Conservation (phyloP, 2,797 vertebrate species). For the Neomorphus geoffroyi region DNA sequence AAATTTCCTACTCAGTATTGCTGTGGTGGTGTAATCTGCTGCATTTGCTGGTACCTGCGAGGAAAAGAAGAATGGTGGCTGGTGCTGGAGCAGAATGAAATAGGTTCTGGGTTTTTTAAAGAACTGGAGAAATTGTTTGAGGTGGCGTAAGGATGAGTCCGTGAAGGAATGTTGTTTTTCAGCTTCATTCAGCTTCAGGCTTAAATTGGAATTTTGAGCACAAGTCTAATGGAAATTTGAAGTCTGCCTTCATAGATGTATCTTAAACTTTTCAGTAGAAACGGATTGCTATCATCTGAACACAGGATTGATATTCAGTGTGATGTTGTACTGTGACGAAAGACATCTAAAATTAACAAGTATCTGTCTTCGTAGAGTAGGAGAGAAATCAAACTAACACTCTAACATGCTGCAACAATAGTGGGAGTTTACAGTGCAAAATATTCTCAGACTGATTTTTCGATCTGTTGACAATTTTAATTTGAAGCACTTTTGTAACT, state of each 20-base stretch:
- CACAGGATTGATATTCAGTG: neutral
- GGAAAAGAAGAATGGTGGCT: neutral
- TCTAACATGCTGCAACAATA: neutral
- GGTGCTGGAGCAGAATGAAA: neutral
- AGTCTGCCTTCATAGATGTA: neutral
- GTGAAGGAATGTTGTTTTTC: neutral
- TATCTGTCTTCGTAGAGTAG: neutral
- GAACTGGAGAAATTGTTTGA: neutral
- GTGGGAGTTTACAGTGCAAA: neutral
- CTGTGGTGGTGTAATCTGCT: neutral
- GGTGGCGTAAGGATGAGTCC: neutral
- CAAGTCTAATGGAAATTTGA: neutral
- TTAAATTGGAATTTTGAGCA: neutral
- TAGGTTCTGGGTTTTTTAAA: neutral
- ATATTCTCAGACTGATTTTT: neutral
- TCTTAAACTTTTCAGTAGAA: neutral
- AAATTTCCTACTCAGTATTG: neutral
- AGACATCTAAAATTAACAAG: neutral
- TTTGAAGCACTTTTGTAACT: neutral
- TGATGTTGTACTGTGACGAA: neutral
- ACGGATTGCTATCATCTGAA: neutral
- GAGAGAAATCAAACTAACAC: neutral
- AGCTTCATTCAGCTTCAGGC: neutral
- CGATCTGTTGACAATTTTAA: neutral
- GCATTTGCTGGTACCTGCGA: neutral